A percentile compares a stretch with the other conserved stretches of the same genome.
Evolutionary conservation across 2,888 invertebrate genomes (phyloP).

Genomic region (Elegia similella): DNA sequence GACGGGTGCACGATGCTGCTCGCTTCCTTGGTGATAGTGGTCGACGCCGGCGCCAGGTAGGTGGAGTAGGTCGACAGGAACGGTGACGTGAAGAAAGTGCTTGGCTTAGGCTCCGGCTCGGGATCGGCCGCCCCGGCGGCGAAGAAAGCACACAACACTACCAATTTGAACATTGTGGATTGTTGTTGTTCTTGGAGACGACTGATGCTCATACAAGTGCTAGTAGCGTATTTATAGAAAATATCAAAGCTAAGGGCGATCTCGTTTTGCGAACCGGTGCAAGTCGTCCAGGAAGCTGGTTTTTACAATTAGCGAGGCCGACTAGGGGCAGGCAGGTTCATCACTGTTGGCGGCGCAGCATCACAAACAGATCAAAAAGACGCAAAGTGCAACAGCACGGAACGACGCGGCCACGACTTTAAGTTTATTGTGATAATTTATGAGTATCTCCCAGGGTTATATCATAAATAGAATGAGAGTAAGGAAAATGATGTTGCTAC

Average conservation of each 20-base stretch:
- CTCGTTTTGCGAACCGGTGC: slow-evolving; percentile 68
- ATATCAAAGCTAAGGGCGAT: slow-evolving; percentile 60
- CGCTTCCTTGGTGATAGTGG: slow-evolving; percentile 59
- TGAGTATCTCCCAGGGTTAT: not conserved
- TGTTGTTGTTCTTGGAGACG: slow-evolving; percentile 63
- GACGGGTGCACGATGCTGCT: slow-evolving; percentile 70
- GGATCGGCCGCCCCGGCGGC: slow-evolving; percentile 78
- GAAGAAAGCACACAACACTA: slow-evolving; percentile 83
- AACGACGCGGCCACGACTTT: not conserved
- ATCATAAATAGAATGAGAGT: not conserved
- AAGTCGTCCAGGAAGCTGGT: slow-evolving; percentile 66
- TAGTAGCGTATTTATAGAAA: slow-evolving; percentile 65
- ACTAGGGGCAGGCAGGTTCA: slow-evolving; percentile 46
- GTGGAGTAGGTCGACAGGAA: slow-evolving; percentile 38
- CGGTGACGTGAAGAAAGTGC: slow-evolving; percentile 35
- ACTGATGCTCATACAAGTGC: slow-evolving; percentile 55
- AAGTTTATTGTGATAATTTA: not conserved
- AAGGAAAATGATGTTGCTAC: not conserved
- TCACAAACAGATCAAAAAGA: slow-evolving; percentile 12
- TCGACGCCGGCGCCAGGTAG: slow-evolving; percentile 50
- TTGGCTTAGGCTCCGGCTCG: slow-evolving; percentile 26
- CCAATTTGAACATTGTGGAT: slow-evolving; percentile 75
- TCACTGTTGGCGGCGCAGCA: slow-evolving; percentile 38
- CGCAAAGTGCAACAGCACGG: not conserved
- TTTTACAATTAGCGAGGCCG: slow-evolving; percentile 64